Conservation (phyloP, 2,797 vertebrate species). For the Peromyscus nudipes region DNA sequence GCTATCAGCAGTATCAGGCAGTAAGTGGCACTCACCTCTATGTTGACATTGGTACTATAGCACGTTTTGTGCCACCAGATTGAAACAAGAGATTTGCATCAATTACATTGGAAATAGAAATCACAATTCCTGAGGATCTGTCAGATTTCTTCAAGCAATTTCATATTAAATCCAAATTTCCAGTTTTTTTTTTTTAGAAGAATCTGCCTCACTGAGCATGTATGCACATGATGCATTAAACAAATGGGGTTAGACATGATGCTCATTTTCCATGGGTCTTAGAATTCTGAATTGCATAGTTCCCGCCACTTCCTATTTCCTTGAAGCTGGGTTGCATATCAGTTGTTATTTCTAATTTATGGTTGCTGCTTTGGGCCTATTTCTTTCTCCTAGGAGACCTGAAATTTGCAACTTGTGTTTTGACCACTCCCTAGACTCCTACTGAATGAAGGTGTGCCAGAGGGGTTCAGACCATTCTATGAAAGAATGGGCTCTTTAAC, state of each 20-base stretch:
- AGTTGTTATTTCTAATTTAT: neutral
- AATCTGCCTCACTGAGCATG: too few relatives aligned
- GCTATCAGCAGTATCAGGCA: neutral
- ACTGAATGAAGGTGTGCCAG: neutral
- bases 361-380: neutral
- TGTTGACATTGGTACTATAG: neutral
- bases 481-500: neutral
- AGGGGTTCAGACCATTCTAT: neutral
- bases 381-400: neutral
- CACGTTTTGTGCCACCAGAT: neutral
- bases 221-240: neutral
- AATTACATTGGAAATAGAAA: neutral
- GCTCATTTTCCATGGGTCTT: neutral
- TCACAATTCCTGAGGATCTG: neutral
- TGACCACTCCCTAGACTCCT: too few relatives aligned
- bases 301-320: neutral
- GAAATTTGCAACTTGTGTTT: neutral
- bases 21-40: fast-evolving
- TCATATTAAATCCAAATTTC: conserved; percentile 1
- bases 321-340: neutral
- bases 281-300: neutral
- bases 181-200: neutral
- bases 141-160: neutral
- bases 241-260: neutral
- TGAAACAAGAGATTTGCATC: neutral